phyloP scores from a whole-genome alignment of 2,888 invertebrate genomes.

The Cerastoderma edule region DNA sequence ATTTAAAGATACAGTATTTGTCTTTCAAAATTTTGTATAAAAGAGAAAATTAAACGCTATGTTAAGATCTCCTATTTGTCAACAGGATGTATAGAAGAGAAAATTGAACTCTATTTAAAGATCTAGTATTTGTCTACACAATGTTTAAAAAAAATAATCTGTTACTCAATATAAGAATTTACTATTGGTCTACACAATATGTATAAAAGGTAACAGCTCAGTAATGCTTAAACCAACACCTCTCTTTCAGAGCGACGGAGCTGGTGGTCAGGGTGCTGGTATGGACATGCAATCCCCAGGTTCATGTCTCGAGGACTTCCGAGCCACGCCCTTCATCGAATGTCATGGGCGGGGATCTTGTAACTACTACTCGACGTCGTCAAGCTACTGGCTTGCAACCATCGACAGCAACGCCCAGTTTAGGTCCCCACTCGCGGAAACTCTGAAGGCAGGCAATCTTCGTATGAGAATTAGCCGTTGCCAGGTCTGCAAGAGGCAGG shows the following conservation, averaged over 20 bases:
- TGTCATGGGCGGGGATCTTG: constrained; percentile 91
- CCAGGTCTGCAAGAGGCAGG: constrained; percentile 84
- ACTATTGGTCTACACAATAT: no score
- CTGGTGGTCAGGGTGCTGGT: constrained; percentile 95
- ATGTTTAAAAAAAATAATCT: no score
- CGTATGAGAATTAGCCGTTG: constrained; percentile 87
- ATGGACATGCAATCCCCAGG: constrained; percentile 97
- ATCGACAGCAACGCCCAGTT: constrained; percentile 92
- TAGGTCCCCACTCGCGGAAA: constrained; percentile 92
- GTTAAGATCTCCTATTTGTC: no score
- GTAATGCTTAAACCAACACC: no score
- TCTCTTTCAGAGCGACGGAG: constrained; percentile 90
- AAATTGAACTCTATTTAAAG: no score
- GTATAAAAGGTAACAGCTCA: no score
- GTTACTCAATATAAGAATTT: no score
- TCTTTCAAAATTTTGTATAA: no score
- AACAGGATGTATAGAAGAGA: no score
- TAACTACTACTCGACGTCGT: constrained; percentile 90
- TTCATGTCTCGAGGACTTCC: constrained; percentile 97
- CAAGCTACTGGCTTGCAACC: constrained; percentile 99
- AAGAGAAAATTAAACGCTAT: no score
- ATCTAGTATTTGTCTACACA: no score
- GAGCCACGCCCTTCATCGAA: constrained; percentile 96
- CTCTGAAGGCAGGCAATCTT: constrained; percentile 94
- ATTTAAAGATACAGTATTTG: no score